Base-by-base conservation (phyloP, 2,888 invertebrate genomes). In the Thereva unica region DNA sequence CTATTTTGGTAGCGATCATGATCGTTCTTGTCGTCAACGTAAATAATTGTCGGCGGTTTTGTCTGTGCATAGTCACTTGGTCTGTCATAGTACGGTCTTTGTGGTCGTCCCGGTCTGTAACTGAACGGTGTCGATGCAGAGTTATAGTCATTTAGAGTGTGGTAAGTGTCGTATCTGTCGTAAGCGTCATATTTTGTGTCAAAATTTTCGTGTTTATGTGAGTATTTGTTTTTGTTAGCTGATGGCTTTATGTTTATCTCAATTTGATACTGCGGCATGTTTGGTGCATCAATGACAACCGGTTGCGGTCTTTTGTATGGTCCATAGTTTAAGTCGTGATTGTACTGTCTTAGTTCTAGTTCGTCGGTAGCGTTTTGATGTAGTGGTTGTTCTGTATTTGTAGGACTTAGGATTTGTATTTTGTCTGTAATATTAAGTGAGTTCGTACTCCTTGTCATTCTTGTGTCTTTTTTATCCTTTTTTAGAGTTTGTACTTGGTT, bases 21-120 rank as follows among this genome's bases (percentile, higher is more conserved):
- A 34, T 67, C 66, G 40, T 78, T 77, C 42, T 72, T 74, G 68
- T 80, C 78, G 67, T 76, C 73, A 3, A 80, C 66, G 69, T 78
- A 80, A 38, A 80, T 80, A 3, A 80, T 74, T 0, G 79, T 80
- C 41, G 80, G 80, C 12, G 79, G 80, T 67, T 76, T 78, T 0
- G 80, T 79, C 37, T 73, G 64, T 4, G 57, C 56, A 9, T 69
- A 67, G 4, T 71, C 56, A 2, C 55, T 66, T 5, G 54, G 45
- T 10, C 59, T 50, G 59, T 63, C 44, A 44, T 64, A 55, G 10
- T 12, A 38, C 12, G 57, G 61, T 47, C 64, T n/a, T 23, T 12
- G 37, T 40, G 38, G 45, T 47, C 35, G 59, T 10, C n/a, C 42
- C n/a, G 67, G 49, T 56, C 54, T 61, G 35, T 71, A 67, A 49